Evolutionary conservation across 2,888 invertebrate species (phyloP), one percentile per base, ranked within the genome.

Genomic region (Acrocera orbiculus): DNA sequence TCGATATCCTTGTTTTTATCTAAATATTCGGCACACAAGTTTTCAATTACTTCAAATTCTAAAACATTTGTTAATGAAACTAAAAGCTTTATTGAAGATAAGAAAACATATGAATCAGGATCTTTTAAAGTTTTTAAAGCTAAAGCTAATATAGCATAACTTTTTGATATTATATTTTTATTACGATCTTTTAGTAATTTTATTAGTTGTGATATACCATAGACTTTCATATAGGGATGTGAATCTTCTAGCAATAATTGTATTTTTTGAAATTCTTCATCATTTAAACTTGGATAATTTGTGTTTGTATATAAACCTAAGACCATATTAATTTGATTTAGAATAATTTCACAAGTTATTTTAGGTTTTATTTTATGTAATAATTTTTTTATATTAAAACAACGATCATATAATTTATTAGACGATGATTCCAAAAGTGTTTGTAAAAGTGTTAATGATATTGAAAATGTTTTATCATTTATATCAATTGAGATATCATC

Each of bases 1-100:
- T 61, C 61, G 9, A 53, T 40, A 2, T 40, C 41, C 3, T 46
- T 46, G 0, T 47, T 42, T 3, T 52, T 52, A 22, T 50, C 46
- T 10, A 54, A 40, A 45, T 56, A 61, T 31, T 59, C 58, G 29
- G 52, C 53, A 14, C 52, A 47, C 9, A 61, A 43, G 6, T 51
- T 42, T n/a, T 58, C 55, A 27, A 61, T 32, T 4, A 61, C 53
- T 33, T 56, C 52, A 1, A 45, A 30, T 37, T 59, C 54, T 46
- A 57, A 48, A 0, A 53, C 39, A 36, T 53, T 45, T 9, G 53
- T 43, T 25, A 61, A 32, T 2, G 46, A 46, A 11, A 51, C 52
- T 40, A 61, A 51, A 0, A 61, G 39, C 5, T 55, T 47, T 19
- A 61, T 53, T 26, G 56, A 54, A 40, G 60, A 61, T 2, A 61